Conservation (phyloP, 2,113 vertebrate species). For the Macquaria australasica region DNA sequence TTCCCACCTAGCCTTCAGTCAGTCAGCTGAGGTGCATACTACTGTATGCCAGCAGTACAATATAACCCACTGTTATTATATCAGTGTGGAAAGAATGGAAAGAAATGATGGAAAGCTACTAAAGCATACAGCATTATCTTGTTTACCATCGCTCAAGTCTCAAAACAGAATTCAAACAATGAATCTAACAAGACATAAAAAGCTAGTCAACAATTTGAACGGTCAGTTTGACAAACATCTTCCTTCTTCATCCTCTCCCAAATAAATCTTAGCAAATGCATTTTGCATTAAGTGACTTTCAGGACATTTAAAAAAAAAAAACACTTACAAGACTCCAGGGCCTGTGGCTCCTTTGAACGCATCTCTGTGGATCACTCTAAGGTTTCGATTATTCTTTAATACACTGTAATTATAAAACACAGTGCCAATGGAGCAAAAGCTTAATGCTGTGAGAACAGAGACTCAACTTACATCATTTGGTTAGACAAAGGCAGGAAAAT, state of each 20-base stretch:
- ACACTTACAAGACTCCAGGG: constrained; percentile 88
- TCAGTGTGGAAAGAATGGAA: not conserved
- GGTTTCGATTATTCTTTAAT: constrained; percentile 89
- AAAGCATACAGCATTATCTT: not conserved
- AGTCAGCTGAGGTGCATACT: not conserved
- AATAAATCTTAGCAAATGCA: constrained; percentile 5
- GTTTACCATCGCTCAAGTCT: not conserved
- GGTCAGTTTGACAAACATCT: not conserved
- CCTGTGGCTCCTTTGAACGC: constrained; percentile 87
- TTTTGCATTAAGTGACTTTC: not conserved
- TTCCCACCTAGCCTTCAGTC: not conserved
- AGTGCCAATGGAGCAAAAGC: not conserved
- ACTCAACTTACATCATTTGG: not conserved
- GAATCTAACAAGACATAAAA: not conserved
- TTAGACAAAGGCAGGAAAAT: constrained; percentile 49
- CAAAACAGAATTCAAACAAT: not conserved
- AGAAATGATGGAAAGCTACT: not conserved
- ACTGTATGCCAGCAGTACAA: not conserved
- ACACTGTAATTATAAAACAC: constrained; percentile 77
- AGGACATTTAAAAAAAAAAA: not conserved
- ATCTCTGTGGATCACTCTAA: constrained; percentile 86
- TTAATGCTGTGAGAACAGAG: not conserved
- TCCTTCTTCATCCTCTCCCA: no score
- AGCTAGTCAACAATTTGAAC: not conserved
- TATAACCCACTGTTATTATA: not conserved